phyloP scores from a whole-genome alignment of 2,113 vertebrate genomes.

The Copsychus sechellarum region DNA sequence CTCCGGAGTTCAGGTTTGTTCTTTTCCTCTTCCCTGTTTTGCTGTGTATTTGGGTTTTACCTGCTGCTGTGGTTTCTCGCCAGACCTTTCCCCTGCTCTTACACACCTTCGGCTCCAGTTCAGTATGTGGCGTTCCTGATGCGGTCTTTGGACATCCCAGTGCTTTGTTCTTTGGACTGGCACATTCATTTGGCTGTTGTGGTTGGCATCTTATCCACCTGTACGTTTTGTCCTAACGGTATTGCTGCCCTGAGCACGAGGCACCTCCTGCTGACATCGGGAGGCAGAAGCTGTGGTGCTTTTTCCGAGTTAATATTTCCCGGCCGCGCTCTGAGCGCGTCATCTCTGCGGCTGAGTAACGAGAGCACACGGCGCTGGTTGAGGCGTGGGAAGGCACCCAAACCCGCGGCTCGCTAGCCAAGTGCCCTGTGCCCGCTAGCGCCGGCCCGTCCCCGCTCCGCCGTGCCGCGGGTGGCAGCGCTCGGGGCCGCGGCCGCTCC shows the following conservation, averaged over 20 bases:
- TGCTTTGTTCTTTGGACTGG: neutral
- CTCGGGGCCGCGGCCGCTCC: too few relatives aligned
- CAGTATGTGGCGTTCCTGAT: accelerated
- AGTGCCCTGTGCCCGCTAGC: accelerated
- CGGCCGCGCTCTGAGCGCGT: accelerated
- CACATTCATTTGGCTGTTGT: neutral
- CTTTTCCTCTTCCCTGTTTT: neutral
- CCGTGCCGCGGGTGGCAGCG: too few relatives aligned
- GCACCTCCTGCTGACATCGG: accelerated
- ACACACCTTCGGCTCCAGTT: neutral
- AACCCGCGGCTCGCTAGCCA: accelerated
- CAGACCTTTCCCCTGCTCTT: neutral
- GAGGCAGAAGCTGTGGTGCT: accelerated
- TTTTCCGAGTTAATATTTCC: accelerated
- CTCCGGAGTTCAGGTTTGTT: accelerated
- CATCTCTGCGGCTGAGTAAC: accelerated
- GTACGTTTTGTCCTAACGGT: accelerated
- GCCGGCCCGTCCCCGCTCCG: neutral
- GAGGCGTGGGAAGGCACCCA: neutral
- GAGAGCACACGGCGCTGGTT: accelerated
- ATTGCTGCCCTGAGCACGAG: accelerated
- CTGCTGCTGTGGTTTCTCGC: neutral
- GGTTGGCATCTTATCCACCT: accelerated
- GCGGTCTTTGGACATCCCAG: accelerated
- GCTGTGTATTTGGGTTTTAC: neutral